phyloP scores from a whole-genome alignment of 1,140 invertebrate genomes.

The Cepaea nemoralis region DNA sequence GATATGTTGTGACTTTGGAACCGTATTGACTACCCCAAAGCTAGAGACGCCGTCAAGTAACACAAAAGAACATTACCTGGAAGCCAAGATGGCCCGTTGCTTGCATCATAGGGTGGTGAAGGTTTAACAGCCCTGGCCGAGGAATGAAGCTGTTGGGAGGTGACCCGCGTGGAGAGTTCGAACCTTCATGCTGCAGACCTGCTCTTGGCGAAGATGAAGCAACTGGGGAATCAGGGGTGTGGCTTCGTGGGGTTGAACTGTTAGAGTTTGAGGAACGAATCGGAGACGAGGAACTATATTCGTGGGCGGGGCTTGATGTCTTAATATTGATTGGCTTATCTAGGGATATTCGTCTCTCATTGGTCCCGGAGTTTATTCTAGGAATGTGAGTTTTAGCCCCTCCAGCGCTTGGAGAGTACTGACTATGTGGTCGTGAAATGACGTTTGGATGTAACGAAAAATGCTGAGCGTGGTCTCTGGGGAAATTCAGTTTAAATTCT shows the following conservation, averaged over 20 bases:
- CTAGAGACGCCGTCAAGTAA: not conserved
- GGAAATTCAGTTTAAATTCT: constrained; percentile 14
- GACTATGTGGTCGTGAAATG: constrained; percentile 7
- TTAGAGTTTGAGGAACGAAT: constrained; percentile 53
- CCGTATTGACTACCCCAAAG: no score
- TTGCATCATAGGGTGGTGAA: constrained; percentile 56
- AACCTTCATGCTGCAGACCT: not conserved
- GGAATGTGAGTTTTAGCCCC: not conserved
- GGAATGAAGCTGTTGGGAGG: constrained; percentile 58
- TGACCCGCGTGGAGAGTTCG: constrained; percentile 8
- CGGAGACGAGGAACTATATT: constrained; percentile 35
- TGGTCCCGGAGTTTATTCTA: not conserved
- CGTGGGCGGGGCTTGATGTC: not conserved
- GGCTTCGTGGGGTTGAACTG: constrained; percentile 54
- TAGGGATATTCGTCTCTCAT: not conserved
- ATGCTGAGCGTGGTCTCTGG: not conserved
- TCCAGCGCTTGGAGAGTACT: not conserved
- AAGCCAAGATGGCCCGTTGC: constrained; percentile 42
- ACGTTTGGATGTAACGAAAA: not conserved
- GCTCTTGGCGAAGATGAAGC: constrained; percentile 54
- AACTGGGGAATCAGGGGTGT: constrained; percentile 58
- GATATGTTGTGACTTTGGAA: no score
- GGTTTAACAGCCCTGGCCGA: constrained; percentile 61
- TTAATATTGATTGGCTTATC: not conserved
- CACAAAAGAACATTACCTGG: not conserved